These are phyloP conservation scores for Cremastinae sp. DNA, from an alignment of 2,888 invertebrate species.

Conservation along the genomic window DNA sequence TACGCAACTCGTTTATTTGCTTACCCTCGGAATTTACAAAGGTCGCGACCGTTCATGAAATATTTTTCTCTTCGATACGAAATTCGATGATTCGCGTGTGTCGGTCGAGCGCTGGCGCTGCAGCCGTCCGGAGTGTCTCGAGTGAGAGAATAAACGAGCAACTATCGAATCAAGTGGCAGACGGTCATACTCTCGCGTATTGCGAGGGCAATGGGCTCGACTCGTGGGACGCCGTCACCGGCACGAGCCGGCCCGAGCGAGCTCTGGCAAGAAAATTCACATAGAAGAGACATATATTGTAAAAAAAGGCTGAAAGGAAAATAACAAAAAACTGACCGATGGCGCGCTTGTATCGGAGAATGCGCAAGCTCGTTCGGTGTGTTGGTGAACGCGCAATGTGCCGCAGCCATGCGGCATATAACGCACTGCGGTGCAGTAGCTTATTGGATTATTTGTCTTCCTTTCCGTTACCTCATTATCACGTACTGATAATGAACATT, in stretches of 20 bases:
- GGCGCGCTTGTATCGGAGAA: conserved; percentile 26
- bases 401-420: conserved; percentile 54
- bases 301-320: conserved; percentile 8
- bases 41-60: conserved; percentile 34
- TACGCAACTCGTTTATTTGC: neutral
- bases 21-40: conserved; percentile 35
- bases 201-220: conserved; percentile 50
- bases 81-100: conserved; percentile 53
- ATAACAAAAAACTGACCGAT: neutral
- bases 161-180: conserved; percentile 23
- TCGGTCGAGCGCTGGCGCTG: conserved; percentile 10
- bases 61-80: conserved; percentile 25
- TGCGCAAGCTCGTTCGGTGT: conserved; percentile 54
- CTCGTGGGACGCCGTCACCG: conserved; percentile 29
- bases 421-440: conserved; percentile 48
- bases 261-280: conserved; percentile 35
- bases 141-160: conserved; percentile 6
- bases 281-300: conserved; percentile 16
- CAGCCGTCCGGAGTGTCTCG: conserved; percentile 16
- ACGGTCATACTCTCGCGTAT: conserved; percentile 1
- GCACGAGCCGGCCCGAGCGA: conserved; percentile 34
- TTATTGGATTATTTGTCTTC: conserved; percentile 53
- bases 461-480: conserved; percentile 15
- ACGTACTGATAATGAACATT: neutral
- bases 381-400: conserved; percentile 49